Percentiles rank a stretch among this genome's conserved stretches.
These are phyloP conservation scores for Orchesella cincta DNA, from an alignment of 1,140 invertebrate species.

Conservation along the genomic window DNA sequence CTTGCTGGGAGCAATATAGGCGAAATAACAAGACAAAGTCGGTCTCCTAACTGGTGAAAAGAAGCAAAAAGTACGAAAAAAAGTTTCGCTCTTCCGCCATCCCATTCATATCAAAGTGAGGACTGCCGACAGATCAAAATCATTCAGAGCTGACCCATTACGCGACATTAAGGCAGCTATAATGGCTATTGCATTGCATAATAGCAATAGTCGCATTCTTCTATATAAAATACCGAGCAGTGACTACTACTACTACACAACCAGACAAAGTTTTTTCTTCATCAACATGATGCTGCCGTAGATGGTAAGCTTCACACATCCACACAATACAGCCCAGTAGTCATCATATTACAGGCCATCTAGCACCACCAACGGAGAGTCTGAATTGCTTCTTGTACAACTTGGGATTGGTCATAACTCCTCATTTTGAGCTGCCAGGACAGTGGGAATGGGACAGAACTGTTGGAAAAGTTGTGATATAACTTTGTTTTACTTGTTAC, in stretches of 20 bases:
- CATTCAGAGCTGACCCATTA: slow-evolving; percentile 14
- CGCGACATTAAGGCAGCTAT: background rate
- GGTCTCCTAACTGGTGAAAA: background rate
- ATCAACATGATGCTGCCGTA: too few species aligned
- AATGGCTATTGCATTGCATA: slow-evolving; percentile 2
- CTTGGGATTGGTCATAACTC: slow-evolving; percentile 38
- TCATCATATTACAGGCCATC: slow-evolving; percentile 32
- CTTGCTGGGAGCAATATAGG: too few species aligned
- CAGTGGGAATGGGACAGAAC: background rate
- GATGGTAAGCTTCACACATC: too few species aligned
- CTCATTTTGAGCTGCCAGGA: slow-evolving; percentile 37
- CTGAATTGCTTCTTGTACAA: slow-evolving; percentile 39
- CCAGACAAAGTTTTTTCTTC: too few species aligned
- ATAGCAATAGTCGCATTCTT: too few species aligned
- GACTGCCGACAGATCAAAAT: slow-evolving; percentile 14
- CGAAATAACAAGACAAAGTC: background rate
- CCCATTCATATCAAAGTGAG: slow-evolving; percentile 14
- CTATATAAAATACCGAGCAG: too few species aligned
- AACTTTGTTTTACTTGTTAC: background rate
- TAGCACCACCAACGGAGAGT: slow-evolving; percentile 26
- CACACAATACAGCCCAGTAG: too few species aligned
- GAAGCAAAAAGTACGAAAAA: too few species aligned
- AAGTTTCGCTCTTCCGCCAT: background rate
- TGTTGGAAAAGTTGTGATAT: background rate
- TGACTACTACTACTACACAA: too few species aligned